Evolutionary conservation across 2,888 invertebrate species (phyloP).

Genomic region (Eupithecia insigniata): DNA sequence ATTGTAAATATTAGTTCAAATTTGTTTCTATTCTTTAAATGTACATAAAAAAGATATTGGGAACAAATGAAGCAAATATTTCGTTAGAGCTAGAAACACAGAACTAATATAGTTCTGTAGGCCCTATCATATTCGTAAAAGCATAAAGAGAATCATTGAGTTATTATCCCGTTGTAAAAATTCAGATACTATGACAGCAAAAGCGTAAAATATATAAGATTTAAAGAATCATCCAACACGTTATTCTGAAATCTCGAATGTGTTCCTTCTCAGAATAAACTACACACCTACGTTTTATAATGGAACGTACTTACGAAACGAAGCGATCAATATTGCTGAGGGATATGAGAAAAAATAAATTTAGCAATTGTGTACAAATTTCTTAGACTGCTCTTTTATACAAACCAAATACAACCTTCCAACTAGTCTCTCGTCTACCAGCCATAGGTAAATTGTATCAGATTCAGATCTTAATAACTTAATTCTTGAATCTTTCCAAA

Average conservation of each 20-base stretch:
- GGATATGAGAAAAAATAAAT: constrained; percentile 6
- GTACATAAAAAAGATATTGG: neutral
- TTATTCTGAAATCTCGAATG: constrained; percentile 30
- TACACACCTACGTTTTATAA: constrained; percentile 34
- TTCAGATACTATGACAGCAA: constrained; percentile 14
- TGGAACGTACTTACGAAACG: constrained; percentile 23
- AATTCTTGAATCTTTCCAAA: too few species aligned
- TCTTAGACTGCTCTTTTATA: neutral
- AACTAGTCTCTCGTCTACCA: neutral
- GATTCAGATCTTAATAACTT: too few species aligned
- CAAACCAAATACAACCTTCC: neutral
- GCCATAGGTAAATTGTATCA: too few species aligned
- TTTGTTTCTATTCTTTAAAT: neutral
- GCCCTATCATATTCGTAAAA: neutral
- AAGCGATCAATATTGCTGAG: constrained; percentile 6
- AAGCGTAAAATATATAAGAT: constrained; percentile 23
- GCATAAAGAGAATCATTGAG: neutral
- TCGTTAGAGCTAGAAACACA: neutral
- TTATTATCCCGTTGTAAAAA: constrained; percentile 3
- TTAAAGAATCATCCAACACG: constrained; percentile 28
- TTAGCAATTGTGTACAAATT: constrained; percentile 1
- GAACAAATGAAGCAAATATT: neutral
- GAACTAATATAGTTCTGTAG: too few species aligned
- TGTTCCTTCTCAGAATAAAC: constrained; percentile 27
- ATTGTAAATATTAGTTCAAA: neutral